These are phyloP conservation scores for Hucho hucho DNA, from an alignment of 2,113 vertebrate species.

Conservation along the genomic window DNA sequence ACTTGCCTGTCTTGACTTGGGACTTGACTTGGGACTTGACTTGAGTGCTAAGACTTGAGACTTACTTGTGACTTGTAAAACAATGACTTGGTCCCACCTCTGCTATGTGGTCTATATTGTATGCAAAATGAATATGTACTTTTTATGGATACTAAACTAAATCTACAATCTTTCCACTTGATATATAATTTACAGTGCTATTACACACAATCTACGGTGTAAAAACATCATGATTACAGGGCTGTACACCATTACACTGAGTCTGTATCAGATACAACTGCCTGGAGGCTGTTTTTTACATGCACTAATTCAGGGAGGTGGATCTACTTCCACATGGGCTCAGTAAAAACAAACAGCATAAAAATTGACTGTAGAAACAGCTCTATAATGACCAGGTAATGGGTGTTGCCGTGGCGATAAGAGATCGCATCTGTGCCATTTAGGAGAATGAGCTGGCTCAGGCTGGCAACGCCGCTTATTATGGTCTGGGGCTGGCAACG, in stretches of 20 bases:
- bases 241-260: background rate
- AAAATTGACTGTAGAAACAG: constrained; percentile 50
- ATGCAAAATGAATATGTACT: no score
- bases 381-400: constrained; percentile 61
- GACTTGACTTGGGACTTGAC: no score
- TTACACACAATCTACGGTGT: no score
- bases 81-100: no score
- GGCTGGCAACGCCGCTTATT: constrained; percentile 58
- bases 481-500: constrained; percentile 57
- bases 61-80: no score
- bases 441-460: constrained; percentile 26
- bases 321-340: constrained; percentile 57
- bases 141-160: no score
- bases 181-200: no score
- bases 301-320: constrained; percentile 25
- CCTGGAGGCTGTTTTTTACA: constrained; percentile 25
- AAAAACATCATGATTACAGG: background rate
- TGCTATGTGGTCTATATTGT: no score
- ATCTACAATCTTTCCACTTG: no score
- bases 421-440: constrained; percentile 49
- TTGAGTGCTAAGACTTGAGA: no score
- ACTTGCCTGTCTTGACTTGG: no score
- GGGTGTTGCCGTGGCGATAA: constrained; percentile 57
- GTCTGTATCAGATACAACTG: background rate
- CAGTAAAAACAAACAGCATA: constrained; percentile 40